A percentile compares a stretch with the other conserved stretches of the same genome.
Evolutionary conservation across 2,113 vertebrate genomes (phyloP).

Genomic region (Cynoglossus semilaevis): DNA sequence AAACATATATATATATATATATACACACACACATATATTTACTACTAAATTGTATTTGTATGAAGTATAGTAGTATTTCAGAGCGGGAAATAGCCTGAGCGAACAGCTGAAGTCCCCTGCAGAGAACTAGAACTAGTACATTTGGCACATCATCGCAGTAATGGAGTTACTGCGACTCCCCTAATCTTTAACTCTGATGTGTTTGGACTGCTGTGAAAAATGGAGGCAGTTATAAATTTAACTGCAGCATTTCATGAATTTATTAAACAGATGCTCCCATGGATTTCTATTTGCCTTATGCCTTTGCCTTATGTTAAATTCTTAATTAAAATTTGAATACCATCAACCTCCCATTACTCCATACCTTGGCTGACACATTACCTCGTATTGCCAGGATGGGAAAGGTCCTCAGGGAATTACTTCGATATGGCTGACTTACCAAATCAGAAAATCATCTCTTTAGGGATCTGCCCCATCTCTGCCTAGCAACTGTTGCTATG

Average conservation of each 20-base stretch:
- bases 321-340: background rate
- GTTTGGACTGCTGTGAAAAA: background rate
- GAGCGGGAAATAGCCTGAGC: too few species aligned
- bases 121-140: too few species aligned
- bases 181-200: too few species aligned
- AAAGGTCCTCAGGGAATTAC: slow-evolving; percentile 76
- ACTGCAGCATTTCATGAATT: slow-evolving; percentile 26
- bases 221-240: background rate
- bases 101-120: too few species aligned
- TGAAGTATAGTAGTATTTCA: too few species aligned
- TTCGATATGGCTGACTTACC: slow-evolving; percentile 78
- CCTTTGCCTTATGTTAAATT: background rate
- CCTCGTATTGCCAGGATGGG: slow-evolving; percentile 70
- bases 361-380: slow-evolving; percentile 20
- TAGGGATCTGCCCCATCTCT: slow-evolving; percentile 73
- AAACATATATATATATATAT: too few species aligned
- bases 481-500: slow-evolving; percentile 80
- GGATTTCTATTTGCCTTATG: background rate
- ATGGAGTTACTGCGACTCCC: too few species aligned
- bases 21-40: too few species aligned
- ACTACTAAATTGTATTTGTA: too few species aligned
- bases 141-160: too few species aligned
- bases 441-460: slow-evolving; percentile 76
- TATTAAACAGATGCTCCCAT: background rate
- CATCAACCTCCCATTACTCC: background rate